phyloP scores from a whole-genome alignment of 1,140 invertebrate species.

The Drosophila arizonae region DNA sequence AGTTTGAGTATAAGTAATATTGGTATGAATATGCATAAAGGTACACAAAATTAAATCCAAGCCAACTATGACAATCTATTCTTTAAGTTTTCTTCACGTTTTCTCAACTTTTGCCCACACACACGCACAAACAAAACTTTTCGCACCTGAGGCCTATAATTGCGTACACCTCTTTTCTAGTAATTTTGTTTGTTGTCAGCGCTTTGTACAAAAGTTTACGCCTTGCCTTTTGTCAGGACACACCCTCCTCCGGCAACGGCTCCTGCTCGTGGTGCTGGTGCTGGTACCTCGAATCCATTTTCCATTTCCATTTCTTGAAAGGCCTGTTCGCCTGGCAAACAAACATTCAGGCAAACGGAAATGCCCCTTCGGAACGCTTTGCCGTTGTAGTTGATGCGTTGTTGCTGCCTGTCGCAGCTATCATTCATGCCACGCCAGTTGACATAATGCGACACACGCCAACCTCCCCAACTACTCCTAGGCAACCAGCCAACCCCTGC shows the following conservation, averaged over 20 bases:
- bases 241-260: constrained; percentile 6
- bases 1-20: too few relatives aligned
- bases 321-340: constrained; percentile 25
- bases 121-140: background rate
- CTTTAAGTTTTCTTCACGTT: constrained; percentile 1
- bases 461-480: background rate
- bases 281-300: background rate
- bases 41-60: too few relatives aligned
- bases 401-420: constrained; percentile 53
- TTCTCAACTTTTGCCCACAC: background rate
- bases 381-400: constrained; percentile 33
- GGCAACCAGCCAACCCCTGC: background rate
- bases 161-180: constrained; percentile 8
- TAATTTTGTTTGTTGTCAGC: constrained; percentile 24
- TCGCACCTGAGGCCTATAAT: constrained; percentile 3
- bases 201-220: constrained; percentile 16
- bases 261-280: background rate
- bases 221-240: constrained; percentile 9
- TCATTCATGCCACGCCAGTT: constrained; percentile 71
- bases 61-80: background rate
- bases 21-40: too few relatives aligned
- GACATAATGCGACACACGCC: constrained; percentile 70
- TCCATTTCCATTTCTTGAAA: background rate
- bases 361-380: constrained; percentile 42
- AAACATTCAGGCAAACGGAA: constrained; percentile 38